phyloP scores from a whole-genome alignment of 2,888 invertebrate species.

The Beris morrisii region DNA sequence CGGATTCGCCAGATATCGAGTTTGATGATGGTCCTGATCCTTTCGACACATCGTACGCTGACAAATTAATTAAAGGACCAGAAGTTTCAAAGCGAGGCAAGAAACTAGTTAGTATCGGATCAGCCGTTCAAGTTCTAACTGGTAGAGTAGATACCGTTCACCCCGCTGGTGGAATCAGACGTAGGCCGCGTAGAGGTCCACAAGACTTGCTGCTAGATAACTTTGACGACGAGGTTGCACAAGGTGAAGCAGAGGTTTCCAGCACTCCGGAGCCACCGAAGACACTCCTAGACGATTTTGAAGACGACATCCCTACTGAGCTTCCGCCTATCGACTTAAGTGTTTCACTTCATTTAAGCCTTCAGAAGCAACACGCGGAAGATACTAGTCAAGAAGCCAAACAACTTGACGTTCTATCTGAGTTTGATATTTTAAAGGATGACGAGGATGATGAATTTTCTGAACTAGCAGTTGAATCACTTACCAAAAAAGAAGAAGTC shows the following conservation, averaged over 20 bases:
- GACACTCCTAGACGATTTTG: constrained; percentile 75
- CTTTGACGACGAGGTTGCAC: constrained; percentile 56
- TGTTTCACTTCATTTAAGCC: constrained; percentile 63
- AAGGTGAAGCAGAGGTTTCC: constrained; percentile 44
- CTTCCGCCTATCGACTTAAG: constrained; percentile 69
- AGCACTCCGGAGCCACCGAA: constrained; percentile 54
- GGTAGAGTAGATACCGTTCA: constrained; percentile 78
- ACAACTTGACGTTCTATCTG: constrained; percentile 48
- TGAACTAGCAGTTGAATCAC: constrained; percentile 74
- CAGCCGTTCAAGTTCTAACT: constrained; percentile 84
- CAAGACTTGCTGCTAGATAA: constrained; percentile 71
- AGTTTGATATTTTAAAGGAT: constrained; percentile 64
- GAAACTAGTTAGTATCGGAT: constrained; percentile 78
- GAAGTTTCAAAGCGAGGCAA: constrained; percentile 73
- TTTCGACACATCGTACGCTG: constrained; percentile 87
- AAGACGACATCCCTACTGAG: constrained; percentile 65
- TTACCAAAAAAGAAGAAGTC: constrained; percentile 62
- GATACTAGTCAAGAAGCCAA: constrained; percentile 46
- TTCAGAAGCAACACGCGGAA: constrained; percentile 58
- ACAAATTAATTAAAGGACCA: constrained; percentile 77
- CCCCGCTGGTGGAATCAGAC: constrained; percentile 59
- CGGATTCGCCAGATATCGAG: constrained; percentile 78
- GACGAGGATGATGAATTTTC: constrained; percentile 76
- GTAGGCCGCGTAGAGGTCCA: constrained; percentile 64
- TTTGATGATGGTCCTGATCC: constrained; percentile 74